A percentile compares a stretch with the other conserved stretches of the same genome.
phyloP scores from a whole-genome alignment of 2,888 invertebrate species.

The Eurytoma californica region DNA sequence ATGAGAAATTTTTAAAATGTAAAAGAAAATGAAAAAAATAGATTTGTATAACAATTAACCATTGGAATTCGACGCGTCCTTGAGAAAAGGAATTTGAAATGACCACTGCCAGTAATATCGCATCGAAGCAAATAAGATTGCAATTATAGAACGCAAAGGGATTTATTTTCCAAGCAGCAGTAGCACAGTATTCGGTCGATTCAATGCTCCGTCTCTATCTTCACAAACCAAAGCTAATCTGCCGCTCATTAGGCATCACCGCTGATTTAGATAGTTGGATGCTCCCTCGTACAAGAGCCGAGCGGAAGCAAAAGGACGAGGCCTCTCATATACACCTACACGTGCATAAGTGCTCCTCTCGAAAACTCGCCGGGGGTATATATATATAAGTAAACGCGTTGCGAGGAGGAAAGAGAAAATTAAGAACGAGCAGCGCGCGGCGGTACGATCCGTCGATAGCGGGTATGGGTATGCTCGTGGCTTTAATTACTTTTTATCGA shows the following conservation, averaged over 20 bases:
- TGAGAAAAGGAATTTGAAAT: too few species aligned
- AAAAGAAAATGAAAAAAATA: too few species aligned
- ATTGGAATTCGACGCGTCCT: too few species aligned
- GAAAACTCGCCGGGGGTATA: slow-evolving; percentile 30
- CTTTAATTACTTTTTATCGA: slow-evolving; percentile 65
- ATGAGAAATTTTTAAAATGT: too few species aligned
- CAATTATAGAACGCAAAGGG: too few species aligned
- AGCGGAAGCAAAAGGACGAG: background rate
- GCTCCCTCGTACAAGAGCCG: slow-evolving; percentile 37
- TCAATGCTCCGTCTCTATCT: slow-evolving; percentile 27
- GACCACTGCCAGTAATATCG: too few species aligned
- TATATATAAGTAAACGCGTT: background rate
- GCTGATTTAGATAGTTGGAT: slow-evolving; percentile 61
- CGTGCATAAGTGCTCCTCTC: background rate
- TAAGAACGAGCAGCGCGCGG: slow-evolving; percentile 34
- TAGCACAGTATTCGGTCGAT: too few species aligned
- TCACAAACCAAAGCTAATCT: slow-evolving; percentile 59
- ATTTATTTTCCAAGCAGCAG: too few species aligned
- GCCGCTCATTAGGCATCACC: slow-evolving; percentile 61
- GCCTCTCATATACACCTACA: slow-evolving; percentile 3
- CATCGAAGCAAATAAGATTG: too few species aligned
- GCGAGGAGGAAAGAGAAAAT: slow-evolving; percentile 31
- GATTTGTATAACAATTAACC: too few species aligned
- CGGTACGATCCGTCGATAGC: slow-evolving; percentile 51
- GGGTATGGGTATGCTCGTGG: slow-evolving; percentile 57